Evolutionary conservation across 2,797 vertebrate genomes (phyloP).

Genomic region (Peromyscus eremicus): DNA sequence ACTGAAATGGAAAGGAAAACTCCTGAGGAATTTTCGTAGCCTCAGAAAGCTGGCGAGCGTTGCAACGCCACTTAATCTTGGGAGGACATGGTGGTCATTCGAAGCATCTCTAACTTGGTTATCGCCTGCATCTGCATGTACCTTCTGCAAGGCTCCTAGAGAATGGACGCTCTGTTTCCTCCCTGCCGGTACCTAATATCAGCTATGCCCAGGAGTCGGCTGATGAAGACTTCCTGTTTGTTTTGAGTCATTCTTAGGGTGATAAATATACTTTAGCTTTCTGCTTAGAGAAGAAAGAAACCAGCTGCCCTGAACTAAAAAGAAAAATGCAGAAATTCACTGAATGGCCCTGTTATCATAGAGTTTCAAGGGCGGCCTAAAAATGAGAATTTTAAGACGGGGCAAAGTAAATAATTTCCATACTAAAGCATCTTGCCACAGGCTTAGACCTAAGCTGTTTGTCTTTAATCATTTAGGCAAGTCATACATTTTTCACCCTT

Average conservation of each 20-base stretch:
- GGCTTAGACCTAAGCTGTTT: constrained; percentile 58
- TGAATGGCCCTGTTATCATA: constrained; percentile 87
- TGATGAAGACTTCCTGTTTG: constrained; percentile 95
- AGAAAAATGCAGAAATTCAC: constrained; percentile 90
- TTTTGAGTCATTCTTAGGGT: constrained; percentile 94
- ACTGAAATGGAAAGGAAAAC: constrained; percentile 81
- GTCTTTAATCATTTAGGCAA: constrained; percentile 79
- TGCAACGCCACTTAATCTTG: constrained; percentile 75
- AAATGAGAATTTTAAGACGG: constrained; percentile 80
- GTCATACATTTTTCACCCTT: constrained; percentile 70
- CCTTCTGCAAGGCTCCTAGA: constrained; percentile 88
- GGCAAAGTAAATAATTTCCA: constrained; percentile 81
- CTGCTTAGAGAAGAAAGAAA: constrained; percentile 91
- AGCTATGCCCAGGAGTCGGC: constrained; percentile 91
- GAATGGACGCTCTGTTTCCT: constrained; percentile 91
- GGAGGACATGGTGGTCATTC: constrained; percentile 81
- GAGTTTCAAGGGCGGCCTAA: constrained; percentile 85
- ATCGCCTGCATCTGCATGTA: constrained; percentile 86
- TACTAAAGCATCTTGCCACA: constrained; percentile 74
- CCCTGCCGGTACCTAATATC: constrained; percentile 95
- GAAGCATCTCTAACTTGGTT: constrained; percentile 83
- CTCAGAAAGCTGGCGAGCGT: constrained; percentile 65
- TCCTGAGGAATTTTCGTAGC: constrained; percentile 80
- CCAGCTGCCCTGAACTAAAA: constrained; percentile 90
- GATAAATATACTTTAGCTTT: constrained; percentile 93